Evolutionary conservation across 1,140 invertebrate species (phyloP), one percentile per base, ranked within the genome.

Genomic region (Chironomus tepperi): DNA sequence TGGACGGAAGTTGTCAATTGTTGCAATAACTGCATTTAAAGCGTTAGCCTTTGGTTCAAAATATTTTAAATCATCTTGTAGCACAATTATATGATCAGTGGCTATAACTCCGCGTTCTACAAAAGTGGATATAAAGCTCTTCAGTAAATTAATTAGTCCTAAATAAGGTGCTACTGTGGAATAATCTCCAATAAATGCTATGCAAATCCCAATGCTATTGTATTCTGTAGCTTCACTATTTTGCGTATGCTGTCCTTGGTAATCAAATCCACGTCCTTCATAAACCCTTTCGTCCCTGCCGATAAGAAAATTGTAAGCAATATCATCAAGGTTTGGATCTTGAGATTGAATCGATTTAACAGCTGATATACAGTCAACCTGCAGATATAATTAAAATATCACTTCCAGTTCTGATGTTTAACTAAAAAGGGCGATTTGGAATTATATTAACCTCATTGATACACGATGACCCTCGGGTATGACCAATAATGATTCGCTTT

Each of bases 271-370:
- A 16, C 89, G 83, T 12, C 87, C 89, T 77, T 88, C 86, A 77
- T 89, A 90, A 0, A 86, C 84, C 15, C 84, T 85, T 0, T 88
- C 88, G 79, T 90, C 89, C 42, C 86, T 87, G 3, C 88, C 89
- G 47, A 91, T 85, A 34, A 90, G 75, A 76, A 89, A 90, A 76
- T 84, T 88, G 75, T 88, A 89, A 2, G 83, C 86, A 15, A 89
- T 88, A 75, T 89, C 88, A 42, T 77, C 79, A 81, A 84, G 88
- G 74, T 77, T 78, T 7, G 76, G 77, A 7, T 72, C 74, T 42
- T 84, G 81, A 7, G 83, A 77, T 76, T 89, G 88, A 34, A 88
- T 84, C 1, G 75, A 77, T 16, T 82, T 81, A 0, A 89, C 84
- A 10, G 82, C 79, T 0, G 74, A 76, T 0, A 79, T 79, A 16